Evolutionary conservation across 2,888 invertebrate species (phyloP).

Genomic region (Baccha elongata): DNA sequence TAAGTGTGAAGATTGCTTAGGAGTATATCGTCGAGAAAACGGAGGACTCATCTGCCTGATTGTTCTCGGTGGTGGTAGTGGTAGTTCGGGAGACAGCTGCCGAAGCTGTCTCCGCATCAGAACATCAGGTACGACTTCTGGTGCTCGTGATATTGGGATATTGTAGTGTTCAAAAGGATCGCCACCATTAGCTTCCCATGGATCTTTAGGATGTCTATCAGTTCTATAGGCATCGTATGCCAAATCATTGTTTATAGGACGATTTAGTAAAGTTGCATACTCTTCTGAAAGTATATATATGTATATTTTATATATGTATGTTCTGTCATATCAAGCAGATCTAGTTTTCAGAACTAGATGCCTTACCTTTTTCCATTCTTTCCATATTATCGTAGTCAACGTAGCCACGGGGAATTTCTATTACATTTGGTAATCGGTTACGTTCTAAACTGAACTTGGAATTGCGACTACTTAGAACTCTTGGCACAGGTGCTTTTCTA

Average conservation of each 20-base stretch:
- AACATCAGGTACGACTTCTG: slow-evolving; percentile 34
- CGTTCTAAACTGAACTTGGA: slow-evolving; percentile 49
- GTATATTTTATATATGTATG: neutral
- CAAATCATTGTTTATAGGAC: slow-evolving; percentile 79
- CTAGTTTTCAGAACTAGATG: too few species aligned
- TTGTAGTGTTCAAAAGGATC: slow-evolving; percentile 82
- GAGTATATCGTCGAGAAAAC: slow-evolving; percentile 77
- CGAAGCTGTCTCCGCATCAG: slow-evolving; percentile 77
- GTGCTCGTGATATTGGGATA: slow-evolving; percentile 71
- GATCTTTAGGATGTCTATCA: slow-evolving; percentile 63
- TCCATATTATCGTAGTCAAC: slow-evolving; percentile 82
- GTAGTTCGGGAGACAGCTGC: slow-evolving; percentile 77
- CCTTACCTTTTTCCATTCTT: slow-evolving; percentile 79
- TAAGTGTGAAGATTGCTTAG: slow-evolving; percentile 79
- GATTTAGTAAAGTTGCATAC: slow-evolving; percentile 76
- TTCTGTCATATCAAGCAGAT: neutral
- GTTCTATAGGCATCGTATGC: slow-evolving; percentile 63
- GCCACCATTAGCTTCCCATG: slow-evolving; percentile 75
- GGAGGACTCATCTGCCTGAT: slow-evolving; percentile 76
- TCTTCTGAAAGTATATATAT: slow-evolving; percentile 74
- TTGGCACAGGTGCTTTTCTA: slow-evolving; percentile 6
- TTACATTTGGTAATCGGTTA: slow-evolving; percentile 73
- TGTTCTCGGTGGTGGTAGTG: slow-evolving; percentile 72
- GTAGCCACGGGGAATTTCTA: slow-evolving; percentile 79
- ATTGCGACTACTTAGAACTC: slow-evolving; percentile 17